Evolutionary conservation across 1,140 invertebrate genomes (phyloP).

Genomic region (Pemphigus obesinymphae): DNA sequence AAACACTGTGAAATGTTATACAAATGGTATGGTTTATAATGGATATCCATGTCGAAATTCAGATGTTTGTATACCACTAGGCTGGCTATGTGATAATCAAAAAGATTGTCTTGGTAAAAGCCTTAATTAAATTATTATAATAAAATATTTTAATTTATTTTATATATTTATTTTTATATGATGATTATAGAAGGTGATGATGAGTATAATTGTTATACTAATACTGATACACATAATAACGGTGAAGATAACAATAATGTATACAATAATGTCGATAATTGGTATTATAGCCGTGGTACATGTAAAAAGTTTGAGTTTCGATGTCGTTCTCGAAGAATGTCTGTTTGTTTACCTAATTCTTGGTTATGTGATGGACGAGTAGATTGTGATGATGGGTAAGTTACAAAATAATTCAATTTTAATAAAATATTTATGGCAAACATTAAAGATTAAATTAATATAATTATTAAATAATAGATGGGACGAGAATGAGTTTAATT

Average conservation of each 20-base stretch:
- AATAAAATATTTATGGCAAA: neutral
- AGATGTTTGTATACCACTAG: constrained; percentile 38
- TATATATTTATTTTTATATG: neutral
- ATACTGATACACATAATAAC: neutral
- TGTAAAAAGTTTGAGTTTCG: constrained; percentile 46
- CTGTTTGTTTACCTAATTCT: constrained; percentile 45
- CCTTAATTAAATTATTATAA: neutral
- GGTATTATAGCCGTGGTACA: constrained; percentile 40
- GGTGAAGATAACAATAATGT: neutral
- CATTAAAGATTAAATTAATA: neutral
- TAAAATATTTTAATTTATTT: neutral
- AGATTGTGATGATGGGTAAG: constrained; percentile 46
- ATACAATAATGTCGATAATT: constrained; percentile 38
- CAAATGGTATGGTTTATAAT: constrained; percentile 42
- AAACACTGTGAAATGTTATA: constrained; percentile 40
- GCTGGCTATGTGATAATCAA: constrained; percentile 47
- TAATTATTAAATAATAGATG: constrained; percentile 42
- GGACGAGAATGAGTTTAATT: constrained; percentile 47
- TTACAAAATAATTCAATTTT: neutral
- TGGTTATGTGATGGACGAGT: constrained; percentile 46
- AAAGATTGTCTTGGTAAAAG: constrained; percentile 46
- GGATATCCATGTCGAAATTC: constrained; percentile 46
- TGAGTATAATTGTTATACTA: constrained; percentile 41
- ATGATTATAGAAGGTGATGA: constrained; percentile 42
- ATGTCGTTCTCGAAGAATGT: constrained; percentile 43